These are phyloP conservation scores for Riparia riparia DNA, from an alignment of 2,113 vertebrate species.

Conservation along the genomic window DNA sequence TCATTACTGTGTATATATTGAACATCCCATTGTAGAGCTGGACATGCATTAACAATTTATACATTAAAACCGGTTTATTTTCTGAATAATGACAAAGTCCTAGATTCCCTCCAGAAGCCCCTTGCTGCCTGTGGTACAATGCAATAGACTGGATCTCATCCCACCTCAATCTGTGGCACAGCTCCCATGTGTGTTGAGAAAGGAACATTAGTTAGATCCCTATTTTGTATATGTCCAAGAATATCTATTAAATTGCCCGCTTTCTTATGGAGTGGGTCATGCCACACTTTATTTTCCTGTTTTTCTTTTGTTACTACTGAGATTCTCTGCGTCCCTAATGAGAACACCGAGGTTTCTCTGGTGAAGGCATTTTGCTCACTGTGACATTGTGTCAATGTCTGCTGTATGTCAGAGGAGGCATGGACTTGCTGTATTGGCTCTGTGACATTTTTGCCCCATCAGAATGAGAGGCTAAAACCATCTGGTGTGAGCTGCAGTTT, in stretches of 20 bases:
- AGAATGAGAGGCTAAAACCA: neutral
- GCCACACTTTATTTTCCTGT: neutral
- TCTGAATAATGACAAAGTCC: neutral
- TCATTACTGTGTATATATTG: neutral
- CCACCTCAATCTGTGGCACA: neutral
- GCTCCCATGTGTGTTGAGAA: neutral
- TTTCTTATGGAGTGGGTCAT: neutral
- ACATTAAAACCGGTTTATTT: neutral
- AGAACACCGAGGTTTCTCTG: neutral
- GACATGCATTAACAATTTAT: neutral
- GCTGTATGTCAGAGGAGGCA: neutral
- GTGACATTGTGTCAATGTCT: neutral
- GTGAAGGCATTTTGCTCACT: neutral
- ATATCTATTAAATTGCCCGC: neutral
- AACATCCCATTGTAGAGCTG: neutral
- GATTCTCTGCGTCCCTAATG: neutral
- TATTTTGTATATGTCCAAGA: neutral
- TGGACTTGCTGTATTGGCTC: neutral
- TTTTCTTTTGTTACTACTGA: neutral
- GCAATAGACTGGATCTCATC: neutral
- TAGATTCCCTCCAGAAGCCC: neutral
- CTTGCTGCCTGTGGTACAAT: neutral
- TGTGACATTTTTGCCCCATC: neutral
- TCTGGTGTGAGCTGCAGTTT: neutral
- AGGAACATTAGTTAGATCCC: neutral